phyloP scores from a whole-genome alignment of 2,113 vertebrate genomes.

The Lipophrys pholis region DNA sequence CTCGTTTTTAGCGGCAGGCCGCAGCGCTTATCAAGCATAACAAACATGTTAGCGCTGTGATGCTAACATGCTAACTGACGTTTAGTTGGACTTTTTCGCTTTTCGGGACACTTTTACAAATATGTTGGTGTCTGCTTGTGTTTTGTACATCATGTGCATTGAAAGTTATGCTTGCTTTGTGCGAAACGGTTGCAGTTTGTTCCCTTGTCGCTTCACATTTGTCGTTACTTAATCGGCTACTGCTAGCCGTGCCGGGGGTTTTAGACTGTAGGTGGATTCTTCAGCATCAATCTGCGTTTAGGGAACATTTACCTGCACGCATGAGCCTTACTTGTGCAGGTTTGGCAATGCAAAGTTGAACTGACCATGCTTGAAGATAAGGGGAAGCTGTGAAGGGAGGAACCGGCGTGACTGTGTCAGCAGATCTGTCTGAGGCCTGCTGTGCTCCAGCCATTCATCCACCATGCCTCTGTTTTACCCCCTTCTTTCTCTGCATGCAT shows the following conservation, averaged over 20 bases:
- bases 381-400: background rate
- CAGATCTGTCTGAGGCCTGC: conserved; percentile 60
- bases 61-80: conserved; percentile 31
- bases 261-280: too few species aligned
- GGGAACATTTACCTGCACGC: background rate
- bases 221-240: conserved; percentile 53
- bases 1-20: background rate
- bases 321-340: rapidly evolving
- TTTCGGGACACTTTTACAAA: rapidly evolving
- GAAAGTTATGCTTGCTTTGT: background rate
- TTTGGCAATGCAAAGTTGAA: background rate
- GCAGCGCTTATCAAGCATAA: conserved; percentile 19
- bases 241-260: background rate
- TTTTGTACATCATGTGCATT: too few species aligned
- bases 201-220: background rate
- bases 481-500: background rate
- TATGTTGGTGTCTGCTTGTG: background rate
- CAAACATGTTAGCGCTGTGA: conserved; percentile 26
- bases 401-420: conserved; percentile 63
- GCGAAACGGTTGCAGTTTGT: background rate
- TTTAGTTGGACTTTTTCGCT: background rate
- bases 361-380: background rate
- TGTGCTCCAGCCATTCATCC: conserved; percentile 22
- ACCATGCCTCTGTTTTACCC: background rate
- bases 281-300: background rate